Evolutionary conservation across 1,140 invertebrate genomes (phyloP), one percentile per base, ranked within the genome.

Genomic region (Calliopsis andreniformis): DNA sequence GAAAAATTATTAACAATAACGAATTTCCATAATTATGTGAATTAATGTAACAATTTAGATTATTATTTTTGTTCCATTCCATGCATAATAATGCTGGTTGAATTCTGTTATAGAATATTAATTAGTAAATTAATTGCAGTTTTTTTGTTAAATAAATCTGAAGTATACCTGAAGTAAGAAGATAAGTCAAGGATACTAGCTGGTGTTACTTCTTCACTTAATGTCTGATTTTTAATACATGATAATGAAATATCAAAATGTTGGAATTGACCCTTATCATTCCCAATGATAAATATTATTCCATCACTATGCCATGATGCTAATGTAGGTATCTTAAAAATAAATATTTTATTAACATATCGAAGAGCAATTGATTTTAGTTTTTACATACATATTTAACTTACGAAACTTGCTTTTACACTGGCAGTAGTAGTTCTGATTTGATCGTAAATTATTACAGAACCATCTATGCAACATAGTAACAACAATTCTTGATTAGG

Each of bases 401-500:
- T 92, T 92, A 95, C 95, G 92, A 96, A 94, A 67, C 93, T 92
- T 66, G 94, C 93, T 92, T 95, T 94, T 47, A 94, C 92, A 55
- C 93, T 93, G 78, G 93, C 94, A 6, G 94, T 96, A 1, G 93
- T 93, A 61, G 94, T 94, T 86, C 93, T 93, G 14, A 92, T 92
- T 63, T 94, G 91, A 91, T 96, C 94, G 71, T 95, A 93, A n/a
- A 96, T 88, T n/a, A 95, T 95, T 69, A 97, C 89, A 32, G 95
- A 94, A 16, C 95, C 95, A 93, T 97, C 96, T 69, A 95, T 95
- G 87, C 96, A 96, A 47, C 95, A 96, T 49, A 97, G 87, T 28
- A 96, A 89, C 25, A 96, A 89, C 87, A 95, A 94, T 82, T 96
- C 95, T 88, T 95, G 94, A 85, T 94, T 93, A 0, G 94, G 95